phyloP scores from a whole-genome alignment of 2,797 vertebrate species.

The Aeoliscus strigatus region DNA sequence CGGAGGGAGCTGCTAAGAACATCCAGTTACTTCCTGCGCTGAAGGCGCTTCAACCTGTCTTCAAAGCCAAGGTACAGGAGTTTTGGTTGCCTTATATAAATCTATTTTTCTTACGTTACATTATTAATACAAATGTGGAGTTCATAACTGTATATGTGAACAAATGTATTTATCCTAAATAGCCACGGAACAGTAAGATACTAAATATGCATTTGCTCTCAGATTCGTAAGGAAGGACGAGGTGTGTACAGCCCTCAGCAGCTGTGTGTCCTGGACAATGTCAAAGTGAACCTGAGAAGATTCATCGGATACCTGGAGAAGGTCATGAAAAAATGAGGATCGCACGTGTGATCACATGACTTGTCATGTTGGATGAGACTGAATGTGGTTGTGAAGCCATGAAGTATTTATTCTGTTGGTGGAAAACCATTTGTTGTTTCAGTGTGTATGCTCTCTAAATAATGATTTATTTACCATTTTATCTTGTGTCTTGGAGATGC shows the following conservation, averaged over 20 bases:
- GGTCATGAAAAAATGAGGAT: conserved; percentile 70
- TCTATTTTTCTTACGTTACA: no score
- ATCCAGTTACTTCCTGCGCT: conserved; percentile 83
- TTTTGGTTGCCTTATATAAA: neutral
- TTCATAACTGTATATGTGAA: neutral
- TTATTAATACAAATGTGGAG: no score
- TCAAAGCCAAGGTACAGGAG: conserved; percentile 85
- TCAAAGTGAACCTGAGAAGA: conserved; percentile 91
- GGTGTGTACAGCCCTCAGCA: conserved; percentile 84
- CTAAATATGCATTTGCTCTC: conserved; percentile 1
- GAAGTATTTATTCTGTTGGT: conserved; percentile 54
- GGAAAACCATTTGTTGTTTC: conserved; percentile 12
- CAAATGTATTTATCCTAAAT: no score
- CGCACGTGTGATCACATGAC: no score
- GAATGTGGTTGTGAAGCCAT: conserved; percentile 28
- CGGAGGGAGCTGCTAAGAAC: conserved; percentile 81
- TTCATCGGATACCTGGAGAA: conserved; percentile 92
- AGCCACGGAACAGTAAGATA: no score
- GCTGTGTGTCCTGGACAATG: conserved; percentile 91
- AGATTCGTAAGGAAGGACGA: conserved; percentile 92
- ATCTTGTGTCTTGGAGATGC: conserved; percentile 3
- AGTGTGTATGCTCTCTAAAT: conserved; percentile 36
- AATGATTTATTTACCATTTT: conserved; percentile 35
- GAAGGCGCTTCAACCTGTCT: conserved; percentile 88
- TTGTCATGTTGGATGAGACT: no score